phyloP scores from a whole-genome alignment of 2,113 vertebrate species.

The Corynorhinus townsendii region DNA sequence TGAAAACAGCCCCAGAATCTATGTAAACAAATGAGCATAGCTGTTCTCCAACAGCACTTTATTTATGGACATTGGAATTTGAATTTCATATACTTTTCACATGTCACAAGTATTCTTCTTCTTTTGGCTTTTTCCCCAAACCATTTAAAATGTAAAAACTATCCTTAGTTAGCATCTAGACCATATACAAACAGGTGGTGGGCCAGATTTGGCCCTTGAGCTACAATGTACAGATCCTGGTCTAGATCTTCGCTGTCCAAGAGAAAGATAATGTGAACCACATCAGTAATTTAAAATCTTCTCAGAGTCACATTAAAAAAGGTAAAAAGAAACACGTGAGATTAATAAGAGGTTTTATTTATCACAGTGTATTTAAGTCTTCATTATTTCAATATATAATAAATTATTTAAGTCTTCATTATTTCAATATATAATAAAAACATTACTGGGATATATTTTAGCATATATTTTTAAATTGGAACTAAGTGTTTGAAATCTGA shows the following conservation, averaged over 20 bases:
- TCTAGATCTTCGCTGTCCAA: accelerated
- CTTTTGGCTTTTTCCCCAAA: not conserved
- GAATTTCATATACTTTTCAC: not conserved
- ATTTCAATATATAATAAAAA: not conserved
- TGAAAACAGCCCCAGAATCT: not conserved
- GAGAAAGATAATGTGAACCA: not conserved
- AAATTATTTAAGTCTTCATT: too few relatives aligned
- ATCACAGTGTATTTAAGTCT: not conserved
- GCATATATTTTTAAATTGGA: not conserved
- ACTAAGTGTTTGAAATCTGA: not conserved
- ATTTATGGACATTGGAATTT: not conserved
- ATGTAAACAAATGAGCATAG: not conserved
- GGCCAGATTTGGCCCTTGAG: not conserved
- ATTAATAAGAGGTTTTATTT: not conserved
- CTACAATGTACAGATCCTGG: not conserved
- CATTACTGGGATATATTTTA: not conserved
- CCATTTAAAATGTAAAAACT: not conserved
- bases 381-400: not conserved
- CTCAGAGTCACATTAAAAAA: not conserved
- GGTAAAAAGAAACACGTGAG: not conserved
- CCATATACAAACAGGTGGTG: not conserved
- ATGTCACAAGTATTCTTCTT: not conserved
- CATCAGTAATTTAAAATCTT: not conserved
- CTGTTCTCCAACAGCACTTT: not conserved
- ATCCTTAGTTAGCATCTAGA: not conserved